Evolutionary conservation across 2,888 invertebrate species (phyloP), one percentile per base, ranked within the genome.

Genomic region (Eupeodes luniger): DNA sequence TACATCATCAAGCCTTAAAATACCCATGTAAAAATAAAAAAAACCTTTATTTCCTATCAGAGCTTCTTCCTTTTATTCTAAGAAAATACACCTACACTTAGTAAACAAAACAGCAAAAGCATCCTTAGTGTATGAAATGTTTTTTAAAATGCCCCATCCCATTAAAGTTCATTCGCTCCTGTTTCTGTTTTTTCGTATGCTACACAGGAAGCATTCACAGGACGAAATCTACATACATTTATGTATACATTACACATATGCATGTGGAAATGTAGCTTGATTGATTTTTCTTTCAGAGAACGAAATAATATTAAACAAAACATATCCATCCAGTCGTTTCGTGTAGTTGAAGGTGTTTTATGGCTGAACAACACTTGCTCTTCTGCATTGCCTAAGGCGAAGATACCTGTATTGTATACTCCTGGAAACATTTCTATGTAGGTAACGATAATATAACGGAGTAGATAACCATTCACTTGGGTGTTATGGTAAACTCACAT

Each of bases 241-340:
- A 44, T 10, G n/a, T 5, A 59, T 34, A 9, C 27, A 47, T 44
- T 27, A 27, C 27, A 40, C 40, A 40, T 40, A 40, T 40, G 16
- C 16, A 14, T 7, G n/a, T 49, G 27, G 27, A 47, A 1, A 34
- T 59, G 12, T 55, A n/a, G 7, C 14, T 47, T 53, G 47, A 66
- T 67, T 40, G 66, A 57, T 40, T 72, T 40, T 66, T 67, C 40
- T 57, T 40, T 40, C 44, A 3, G 6, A 27, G n/a, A 72, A 27
- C 62, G 19, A 55, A 70, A 55, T 70, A 55, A 70, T 55, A 40
- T 70, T 55, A 40, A 16, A 55, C 36, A 69, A 69, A 69, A 69
- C 53, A 70, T 53, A 70, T 69, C 47, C 44, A 70, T 69, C 47
- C 44, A 69, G 47, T 36, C 47, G 47, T 59, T 66, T 40, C 55